phyloP scores from a whole-genome alignment of 2,888 invertebrate species.

The Papilio gigon region DNA sequence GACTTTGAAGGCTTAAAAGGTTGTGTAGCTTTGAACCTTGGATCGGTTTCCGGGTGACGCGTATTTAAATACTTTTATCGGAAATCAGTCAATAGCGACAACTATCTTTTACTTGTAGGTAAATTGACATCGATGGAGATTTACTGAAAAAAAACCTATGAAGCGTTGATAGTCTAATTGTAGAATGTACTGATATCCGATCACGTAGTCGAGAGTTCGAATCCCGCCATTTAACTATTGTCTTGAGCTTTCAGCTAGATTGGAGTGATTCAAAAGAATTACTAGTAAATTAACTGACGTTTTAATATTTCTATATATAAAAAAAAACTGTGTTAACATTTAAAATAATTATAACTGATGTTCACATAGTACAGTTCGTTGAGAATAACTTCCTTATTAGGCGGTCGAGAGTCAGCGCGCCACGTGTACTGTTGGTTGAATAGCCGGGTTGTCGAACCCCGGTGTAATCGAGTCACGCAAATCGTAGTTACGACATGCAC shows the following conservation, averaged over 20 bases:
- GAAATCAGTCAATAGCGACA: neutral
- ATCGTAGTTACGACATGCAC: constrained; percentile 38
- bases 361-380: constrained; percentile 45
- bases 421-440: constrained; percentile 41
- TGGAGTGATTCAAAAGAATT: no score
- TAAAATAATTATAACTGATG: no score
- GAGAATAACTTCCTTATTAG: constrained; percentile 45
- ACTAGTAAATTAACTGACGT: no score
- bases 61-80: constrained; percentile 3
- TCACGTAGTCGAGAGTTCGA: no score
- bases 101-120: neutral
- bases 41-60: neutral
- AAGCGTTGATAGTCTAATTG: no score
- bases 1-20: neutral
- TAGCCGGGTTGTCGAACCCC: constrained; percentile 51
- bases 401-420: constrained; percentile 40
- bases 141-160: no score
- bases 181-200: no score
- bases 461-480: constrained; percentile 47
- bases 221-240: no score
- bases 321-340: no score
- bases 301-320: no score
- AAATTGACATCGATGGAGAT: neutral
- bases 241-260: no score
- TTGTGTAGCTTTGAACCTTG: constrained; percentile 4